These are phyloP conservation scores for Rapana venosa DNA, from an alignment of 2,888 invertebrate genomes.

Conservation along the genomic window DNA sequence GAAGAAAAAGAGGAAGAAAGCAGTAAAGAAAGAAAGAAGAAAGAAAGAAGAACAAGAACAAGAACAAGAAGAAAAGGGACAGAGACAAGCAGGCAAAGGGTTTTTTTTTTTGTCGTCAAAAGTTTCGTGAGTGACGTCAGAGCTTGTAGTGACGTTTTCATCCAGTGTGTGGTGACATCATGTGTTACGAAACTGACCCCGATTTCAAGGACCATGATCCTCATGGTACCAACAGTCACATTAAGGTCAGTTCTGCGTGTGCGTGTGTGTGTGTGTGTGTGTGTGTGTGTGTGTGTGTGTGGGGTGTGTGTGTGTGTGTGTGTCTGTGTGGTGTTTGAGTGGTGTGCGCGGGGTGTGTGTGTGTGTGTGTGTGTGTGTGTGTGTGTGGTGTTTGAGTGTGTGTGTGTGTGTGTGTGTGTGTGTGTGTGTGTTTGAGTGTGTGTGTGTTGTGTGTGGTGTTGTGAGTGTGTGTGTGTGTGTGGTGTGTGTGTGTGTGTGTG, in stretches of 20 bases:
- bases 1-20: too few species aligned
- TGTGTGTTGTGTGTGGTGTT: background rate
- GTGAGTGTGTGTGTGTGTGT: too few species aligned
- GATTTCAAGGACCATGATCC: too few species aligned
- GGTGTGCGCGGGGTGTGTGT: too few species aligned
- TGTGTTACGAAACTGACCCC: too few species aligned
- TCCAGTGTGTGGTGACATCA: too few species aligned
- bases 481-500: background rate
- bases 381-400: background rate
- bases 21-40: background rate
- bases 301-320: background rate
- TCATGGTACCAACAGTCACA: too few species aligned
- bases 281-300: background rate
- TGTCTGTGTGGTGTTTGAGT: too few species aligned
- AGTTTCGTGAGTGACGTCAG: too few species aligned
- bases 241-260: background rate
- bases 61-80: background rate
- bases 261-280: constrained; percentile 22
- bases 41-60: background rate
- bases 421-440: background rate
- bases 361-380: background rate
- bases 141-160: too few species aligned
- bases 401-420: background rate
- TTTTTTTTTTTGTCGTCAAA: too few species aligned
- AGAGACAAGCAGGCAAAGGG: background rate